These are phyloP conservation scores for Nyctibius bracteatus DNA, from an alignment of 2,113 vertebrate species.

Conservation along the genomic window DNA sequence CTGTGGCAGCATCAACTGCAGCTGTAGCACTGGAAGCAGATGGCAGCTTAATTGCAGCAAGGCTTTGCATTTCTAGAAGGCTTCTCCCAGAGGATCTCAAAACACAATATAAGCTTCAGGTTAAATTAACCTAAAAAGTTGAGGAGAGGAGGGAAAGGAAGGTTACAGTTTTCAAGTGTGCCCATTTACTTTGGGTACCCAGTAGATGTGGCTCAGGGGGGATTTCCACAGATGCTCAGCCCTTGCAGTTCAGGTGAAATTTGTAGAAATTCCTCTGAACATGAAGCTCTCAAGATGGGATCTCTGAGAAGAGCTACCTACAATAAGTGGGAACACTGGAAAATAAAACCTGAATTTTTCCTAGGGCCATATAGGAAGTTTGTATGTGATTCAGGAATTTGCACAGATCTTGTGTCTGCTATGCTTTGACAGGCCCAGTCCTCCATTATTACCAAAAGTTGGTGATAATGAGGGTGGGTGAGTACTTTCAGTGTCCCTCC, in stretches of 20 bases:
- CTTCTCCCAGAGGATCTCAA: not conserved
- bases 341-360: not conserved
- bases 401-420: not conserved
- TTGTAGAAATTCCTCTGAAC: not conserved
- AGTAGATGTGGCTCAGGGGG: rapidly evolving
- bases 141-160: not conserved
- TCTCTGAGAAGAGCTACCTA: not conserved
- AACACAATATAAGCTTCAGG: not conserved
- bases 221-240: not conserved
- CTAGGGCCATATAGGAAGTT: not conserved
- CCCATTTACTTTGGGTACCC: not conserved
- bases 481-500: not conserved
- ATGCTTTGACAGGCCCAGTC: not conserved
- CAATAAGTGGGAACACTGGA: not conserved
- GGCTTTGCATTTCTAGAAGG: not conserved
- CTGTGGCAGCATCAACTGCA: not conserved
- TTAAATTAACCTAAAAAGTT: not conserved
- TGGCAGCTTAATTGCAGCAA: not conserved
- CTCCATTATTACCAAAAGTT: not conserved
- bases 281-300: rapidly evolving
- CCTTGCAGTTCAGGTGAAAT: not conserved
- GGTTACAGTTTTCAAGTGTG: not conserved
- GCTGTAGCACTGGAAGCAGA: not conserved
- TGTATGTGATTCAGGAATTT: not conserved
- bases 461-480: not conserved